These are phyloP conservation scores for Electrona antarctica DNA, from an alignment of 2,113 vertebrate genomes.

Conservation along the genomic window DNA sequence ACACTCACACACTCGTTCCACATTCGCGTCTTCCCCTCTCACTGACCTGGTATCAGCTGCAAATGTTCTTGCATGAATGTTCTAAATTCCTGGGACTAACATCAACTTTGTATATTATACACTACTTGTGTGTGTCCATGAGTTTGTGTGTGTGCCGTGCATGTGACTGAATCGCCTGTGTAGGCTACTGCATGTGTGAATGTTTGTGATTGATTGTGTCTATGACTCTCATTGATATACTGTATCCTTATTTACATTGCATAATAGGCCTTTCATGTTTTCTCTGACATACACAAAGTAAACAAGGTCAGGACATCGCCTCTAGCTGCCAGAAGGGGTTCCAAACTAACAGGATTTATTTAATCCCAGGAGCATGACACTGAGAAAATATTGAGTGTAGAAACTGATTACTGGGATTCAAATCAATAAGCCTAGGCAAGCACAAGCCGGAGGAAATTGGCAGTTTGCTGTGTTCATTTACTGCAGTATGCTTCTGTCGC, in stretches of 20 bases:
- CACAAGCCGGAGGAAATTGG: conserved; percentile 58
- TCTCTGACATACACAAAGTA: conserved; percentile 9
- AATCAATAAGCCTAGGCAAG: conserved; percentile 69
- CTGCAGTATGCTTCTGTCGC: conserved; percentile 65
- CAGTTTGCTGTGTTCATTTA: conserved; percentile 57
- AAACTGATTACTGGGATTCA: conserved; percentile 66
- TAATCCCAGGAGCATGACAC: conserved; percentile 71
- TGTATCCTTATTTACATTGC: conserved; percentile 10
- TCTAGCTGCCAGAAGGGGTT: conserved; percentile 47
- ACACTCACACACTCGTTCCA: conserved; percentile 56
- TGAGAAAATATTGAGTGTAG: conserved; percentile 57
- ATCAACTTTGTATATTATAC: conserved; percentile 29
- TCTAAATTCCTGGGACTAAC: conserved; percentile 55
- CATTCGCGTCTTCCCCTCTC: conserved; percentile 53
- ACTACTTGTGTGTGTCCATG: conserved; percentile 1
- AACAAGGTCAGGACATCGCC: conserved; percentile 38
- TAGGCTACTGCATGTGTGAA: conserved; percentile 15
- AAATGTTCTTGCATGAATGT: conserved; percentile 23
- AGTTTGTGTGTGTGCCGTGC: conserved; percentile 5
- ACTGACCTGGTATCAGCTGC: conserved; percentile 44
- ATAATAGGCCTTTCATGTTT: conserved; percentile 1
- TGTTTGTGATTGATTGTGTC: background rate
- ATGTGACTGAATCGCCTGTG: conserved; percentile 18
- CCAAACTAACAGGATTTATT: conserved; percentile 72
- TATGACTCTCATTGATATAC: conserved; percentile 15